Evolutionary conservation across 2,113 vertebrate genomes (phyloP).

Genomic region (Riparia riparia): DNA sequence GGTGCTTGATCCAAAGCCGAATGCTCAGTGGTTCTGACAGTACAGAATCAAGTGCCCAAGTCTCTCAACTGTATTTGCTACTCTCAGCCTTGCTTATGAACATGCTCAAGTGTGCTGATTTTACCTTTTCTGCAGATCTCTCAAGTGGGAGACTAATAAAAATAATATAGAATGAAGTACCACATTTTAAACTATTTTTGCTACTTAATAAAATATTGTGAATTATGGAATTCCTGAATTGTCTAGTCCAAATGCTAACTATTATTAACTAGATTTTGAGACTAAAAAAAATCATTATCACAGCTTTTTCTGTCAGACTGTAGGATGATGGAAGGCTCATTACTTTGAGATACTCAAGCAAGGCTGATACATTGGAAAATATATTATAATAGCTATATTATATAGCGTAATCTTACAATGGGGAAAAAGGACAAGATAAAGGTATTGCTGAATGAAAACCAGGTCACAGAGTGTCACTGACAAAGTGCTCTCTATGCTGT

Average conservation of each 20-base stretch:
- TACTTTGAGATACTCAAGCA: not conserved
- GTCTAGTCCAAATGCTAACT: not conserved
- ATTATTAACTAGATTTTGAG: not conserved
- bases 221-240: not conserved
- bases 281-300: not conserved
- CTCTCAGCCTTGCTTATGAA: not conserved
- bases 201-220: not conserved
- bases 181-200: rapidly evolving
- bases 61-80: not conserved
- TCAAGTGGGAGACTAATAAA: not conserved
- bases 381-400: too few relatives aligned
- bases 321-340: not conserved
- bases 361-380: not conserved
- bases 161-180: not conserved
- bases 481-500: not conserved
- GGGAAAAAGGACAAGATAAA: not conserved
- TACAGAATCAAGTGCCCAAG: not conserved
- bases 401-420: not conserved
- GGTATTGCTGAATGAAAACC: not conserved
- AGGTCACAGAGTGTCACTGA: not conserved
- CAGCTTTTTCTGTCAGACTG: not conserved
- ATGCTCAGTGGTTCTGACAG: not conserved
- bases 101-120: not conserved
- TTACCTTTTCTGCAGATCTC: not conserved
- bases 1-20: not conserved